These are phyloP conservation scores for Oncorhynchus clarkii DNA, from an alignment of 2,113 vertebrate species.

Conservation along the genomic window DNA sequence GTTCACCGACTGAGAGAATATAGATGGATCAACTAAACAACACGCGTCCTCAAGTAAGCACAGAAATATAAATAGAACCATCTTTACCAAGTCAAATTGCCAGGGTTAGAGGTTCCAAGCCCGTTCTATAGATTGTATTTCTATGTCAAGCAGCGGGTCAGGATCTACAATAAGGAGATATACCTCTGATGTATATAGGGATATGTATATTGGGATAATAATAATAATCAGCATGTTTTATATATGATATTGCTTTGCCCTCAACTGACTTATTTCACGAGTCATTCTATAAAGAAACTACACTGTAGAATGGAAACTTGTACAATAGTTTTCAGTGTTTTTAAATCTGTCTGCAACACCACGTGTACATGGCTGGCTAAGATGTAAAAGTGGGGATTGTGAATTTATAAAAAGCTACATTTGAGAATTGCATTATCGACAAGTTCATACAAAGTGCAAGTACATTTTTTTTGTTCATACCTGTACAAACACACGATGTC, in stretches of 20 bases:
- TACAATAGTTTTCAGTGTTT: not conserved
- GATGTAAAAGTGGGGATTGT: not conserved
- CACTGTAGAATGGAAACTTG: not conserved
- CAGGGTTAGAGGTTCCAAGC: too few relatives aligned
- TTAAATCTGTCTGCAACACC: conserved; percentile 1
- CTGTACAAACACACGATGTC: not conserved
- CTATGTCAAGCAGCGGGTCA: too few relatives aligned
- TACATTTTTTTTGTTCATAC: too few relatives aligned
- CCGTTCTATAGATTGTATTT: not conserved
- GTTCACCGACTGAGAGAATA: too few relatives aligned
- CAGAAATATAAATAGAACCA: not conserved
- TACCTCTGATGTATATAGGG: too few relatives aligned
- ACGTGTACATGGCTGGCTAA: conserved; percentile 15
- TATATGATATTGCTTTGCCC: not conserved
- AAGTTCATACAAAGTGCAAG: not conserved
- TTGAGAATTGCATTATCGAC: not conserved
- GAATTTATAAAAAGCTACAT: not conserved
- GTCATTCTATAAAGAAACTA: too few relatives aligned
- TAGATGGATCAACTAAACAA: not conserved
- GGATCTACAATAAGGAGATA: too few relatives aligned
- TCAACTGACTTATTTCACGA: too few relatives aligned
- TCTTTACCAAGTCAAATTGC: not conserved
- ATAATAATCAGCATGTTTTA: too few relatives aligned
- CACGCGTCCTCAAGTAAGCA: not conserved
- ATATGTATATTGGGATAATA: too few relatives aligned